These are phyloP conservation scores for Poecilobothrus nobilitatus DNA, from an alignment of 2,888 invertebrate genomes.

Conservation along the genomic window DNA sequence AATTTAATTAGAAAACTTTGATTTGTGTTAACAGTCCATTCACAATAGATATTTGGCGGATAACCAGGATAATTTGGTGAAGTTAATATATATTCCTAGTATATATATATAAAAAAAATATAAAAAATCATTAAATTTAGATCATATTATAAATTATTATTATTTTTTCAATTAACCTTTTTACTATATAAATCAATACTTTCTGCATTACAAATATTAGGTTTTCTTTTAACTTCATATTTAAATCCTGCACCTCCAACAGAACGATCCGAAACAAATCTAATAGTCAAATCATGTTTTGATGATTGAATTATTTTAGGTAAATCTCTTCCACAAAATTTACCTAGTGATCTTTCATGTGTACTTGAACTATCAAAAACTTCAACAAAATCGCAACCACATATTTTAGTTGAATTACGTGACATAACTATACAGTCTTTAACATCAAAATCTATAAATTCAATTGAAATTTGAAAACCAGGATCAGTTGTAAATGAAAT, in stretches of 20 bases:
- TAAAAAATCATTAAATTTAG: neutral
- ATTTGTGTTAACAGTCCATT: slow-evolving; percentile 46
- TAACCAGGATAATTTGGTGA: slow-evolving; percentile 43
- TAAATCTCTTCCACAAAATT: slow-evolving; percentile 50
- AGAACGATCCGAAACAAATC: slow-evolving; percentile 54
- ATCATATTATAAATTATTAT: too few species aligned
- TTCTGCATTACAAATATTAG: slow-evolving; percentile 52
- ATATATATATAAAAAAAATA: neutral
- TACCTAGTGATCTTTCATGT: slow-evolving; percentile 49
- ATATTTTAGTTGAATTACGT: slow-evolving; percentile 42
- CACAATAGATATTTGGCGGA: slow-evolving; percentile 49
- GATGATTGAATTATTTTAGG: neutral
- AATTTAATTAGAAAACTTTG: slow-evolving; percentile 45
- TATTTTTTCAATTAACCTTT: slow-evolving; percentile 26
- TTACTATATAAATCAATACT: slow-evolving; percentile 38
- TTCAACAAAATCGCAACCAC: slow-evolving; percentile 66
- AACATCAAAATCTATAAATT: slow-evolving; percentile 49
- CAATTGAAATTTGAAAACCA: slow-evolving; percentile 55
- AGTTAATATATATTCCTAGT: neutral
- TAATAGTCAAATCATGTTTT: slow-evolving; percentile 45
- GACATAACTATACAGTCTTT: slow-evolving; percentile 43
- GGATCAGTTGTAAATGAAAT: slow-evolving; percentile 58
- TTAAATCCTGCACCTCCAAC: slow-evolving; percentile 52
- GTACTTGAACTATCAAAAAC: slow-evolving; percentile 60
- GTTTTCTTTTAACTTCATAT: slow-evolving; percentile 48